Base-by-base conservation (phyloP, 2,797 vertebrate species). In the Mallotus villosus region DNA sequence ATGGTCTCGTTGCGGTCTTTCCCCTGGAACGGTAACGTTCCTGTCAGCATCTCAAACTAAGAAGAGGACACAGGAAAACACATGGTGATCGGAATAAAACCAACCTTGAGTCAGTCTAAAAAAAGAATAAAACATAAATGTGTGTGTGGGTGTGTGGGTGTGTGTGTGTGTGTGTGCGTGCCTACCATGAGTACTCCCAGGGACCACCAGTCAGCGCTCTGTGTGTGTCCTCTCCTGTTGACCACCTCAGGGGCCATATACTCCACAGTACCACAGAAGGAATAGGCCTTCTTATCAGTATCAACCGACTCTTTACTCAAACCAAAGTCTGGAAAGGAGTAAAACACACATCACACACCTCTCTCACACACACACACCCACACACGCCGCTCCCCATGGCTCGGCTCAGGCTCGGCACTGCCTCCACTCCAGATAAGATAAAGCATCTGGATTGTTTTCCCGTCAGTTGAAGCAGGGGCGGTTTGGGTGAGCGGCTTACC, bases 171-270 rank as follows among this genome's bases (percentile, higher is more conserved):
- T 4, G 27, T 29, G 27, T n/a, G 49, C 73, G 53, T 82, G 55
- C 72, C 74, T 94, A 98, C 97, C 97, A 99, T 99, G 72, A 99
- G 94, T 79, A 99, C 97, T 78, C 97, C 97, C 87, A 97, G 95
- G 70, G 97, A 99, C 97, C 97, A 99, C 97, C 97, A 99, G 86
- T 99, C 97, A 12, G 97, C 97, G 90, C 96, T 99, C 89, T 99
- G 97, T 57, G 97, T 97, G 94, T 99, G 97, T 89, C 97, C 97
- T 94, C 95, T 92, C 87, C 97, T 92, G 92, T 98, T 98, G 88
- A 99, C 97, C 88, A 99, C 97, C 94, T 99, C 97, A 84, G 97
- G 97, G 89, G 97, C 96, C 97, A 99, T 99, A 92, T 98, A 99
- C 79, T 99, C 97, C 90, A 99, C 96, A 84, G 97, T 99, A 92